phyloP scores from a whole-genome alignment of 2,888 invertebrate genomes.

The Sminthurinus aureus region DNA sequence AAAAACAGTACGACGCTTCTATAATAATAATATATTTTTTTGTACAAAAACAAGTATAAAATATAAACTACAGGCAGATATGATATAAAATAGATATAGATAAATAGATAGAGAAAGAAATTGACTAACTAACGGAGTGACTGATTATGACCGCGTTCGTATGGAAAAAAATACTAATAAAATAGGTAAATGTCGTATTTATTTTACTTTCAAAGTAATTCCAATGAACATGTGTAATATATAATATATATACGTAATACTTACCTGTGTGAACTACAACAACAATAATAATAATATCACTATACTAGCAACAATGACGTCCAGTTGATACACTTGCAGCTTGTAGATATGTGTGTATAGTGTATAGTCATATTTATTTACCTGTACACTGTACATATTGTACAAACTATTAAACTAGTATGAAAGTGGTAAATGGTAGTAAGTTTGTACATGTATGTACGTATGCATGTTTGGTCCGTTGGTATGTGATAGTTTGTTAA shows the following conservation, averaged over 20 bases:
- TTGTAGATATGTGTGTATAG: neutral
- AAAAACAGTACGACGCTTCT: neutral
- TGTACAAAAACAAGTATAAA: too few species aligned
- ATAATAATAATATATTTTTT: too few species aligned
- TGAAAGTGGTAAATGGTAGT: too few species aligned
- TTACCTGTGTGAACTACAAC: neutral
- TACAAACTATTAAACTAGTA: too few species aligned
- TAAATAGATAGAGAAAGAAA: neutral
- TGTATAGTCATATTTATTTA: too few species aligned
- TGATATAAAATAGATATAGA: neutral
- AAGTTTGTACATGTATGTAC: too few species aligned
- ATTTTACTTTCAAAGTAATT: slow-evolving; percentile 14
- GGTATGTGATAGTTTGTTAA: slow-evolving; percentile 1
- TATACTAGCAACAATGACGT: neutral
- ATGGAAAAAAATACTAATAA: slow-evolving; percentile 25
- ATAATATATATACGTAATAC: neutral
- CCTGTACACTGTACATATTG: too few species aligned
- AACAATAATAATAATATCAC: neutral
- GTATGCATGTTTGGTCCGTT: neutral
- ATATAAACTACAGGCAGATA: too few species aligned
- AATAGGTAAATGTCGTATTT: slow-evolving; percentile 15
- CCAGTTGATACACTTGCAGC: neutral
- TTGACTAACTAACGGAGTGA: neutral
- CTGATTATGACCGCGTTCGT: slow-evolving; percentile 3
- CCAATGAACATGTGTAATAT: neutral